A percentile compares a stretch with the other conserved stretches of the same genome.
Conservation (phyloP, 1,140 invertebrate species). For the Halyomorpha halys region DNA sequence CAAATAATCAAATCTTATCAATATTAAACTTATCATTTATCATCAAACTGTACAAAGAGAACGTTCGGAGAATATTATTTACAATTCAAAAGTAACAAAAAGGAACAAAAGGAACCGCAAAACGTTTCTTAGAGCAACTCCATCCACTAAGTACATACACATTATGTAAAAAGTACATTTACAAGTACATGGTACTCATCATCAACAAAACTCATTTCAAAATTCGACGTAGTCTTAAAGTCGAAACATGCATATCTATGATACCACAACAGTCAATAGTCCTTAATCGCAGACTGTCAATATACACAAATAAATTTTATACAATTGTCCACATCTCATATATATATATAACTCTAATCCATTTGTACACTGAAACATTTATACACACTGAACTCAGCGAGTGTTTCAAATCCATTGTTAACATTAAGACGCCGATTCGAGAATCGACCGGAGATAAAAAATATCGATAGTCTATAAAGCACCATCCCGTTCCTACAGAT, state of each 20-base stretch:
- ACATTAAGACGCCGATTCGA: background rate
- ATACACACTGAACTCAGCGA: conserved; percentile 4
- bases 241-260: conserved; percentile 11
- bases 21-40: conserved; percentile 15
- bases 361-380: conserved; percentile 7
- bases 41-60: conserved; percentile 26
- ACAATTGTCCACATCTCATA: background rate
- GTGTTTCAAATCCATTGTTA: background rate
- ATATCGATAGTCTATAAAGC: conserved; percentile 15
- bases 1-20: conserved; percentile 8
- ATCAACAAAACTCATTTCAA: background rate
- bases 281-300: background rate
- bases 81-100: conserved; percentile 26
- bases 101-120: conserved; percentile 25
- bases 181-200: conserved; percentile 26
- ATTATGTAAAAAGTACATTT: conserved; percentile 21
- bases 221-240: background rate
- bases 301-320: background rate
- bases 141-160: conserved; percentile 22
- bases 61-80: conserved; percentile 15
- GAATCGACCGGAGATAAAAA: conserved; percentile 3
- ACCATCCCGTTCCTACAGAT: conserved; percentile 18
- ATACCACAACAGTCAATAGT: conserved; percentile 4
- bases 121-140: conserved; percentile 13
- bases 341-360: background rate